Evolutionary conservation across 2,888 invertebrate genomes (phyloP).

Genomic region (Pardosa pseudoannulata): DNA sequence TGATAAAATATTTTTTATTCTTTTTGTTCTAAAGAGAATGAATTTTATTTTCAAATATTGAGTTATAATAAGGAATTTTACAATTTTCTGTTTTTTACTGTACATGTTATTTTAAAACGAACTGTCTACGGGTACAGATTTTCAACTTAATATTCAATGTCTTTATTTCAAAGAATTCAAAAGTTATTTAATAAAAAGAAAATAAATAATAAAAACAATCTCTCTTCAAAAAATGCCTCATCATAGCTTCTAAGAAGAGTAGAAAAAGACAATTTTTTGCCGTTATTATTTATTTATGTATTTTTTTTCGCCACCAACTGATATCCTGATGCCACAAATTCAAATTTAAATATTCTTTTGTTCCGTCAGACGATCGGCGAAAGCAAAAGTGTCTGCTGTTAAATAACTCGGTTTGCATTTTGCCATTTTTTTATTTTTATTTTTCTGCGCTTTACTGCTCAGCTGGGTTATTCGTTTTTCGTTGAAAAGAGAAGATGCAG

Average conservation of each 20-base stretch:
- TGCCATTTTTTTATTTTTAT: slow-evolving; percentile 22
- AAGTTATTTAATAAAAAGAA: no score
- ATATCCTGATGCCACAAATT: slow-evolving; percentile 28
- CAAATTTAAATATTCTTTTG: slow-evolving; percentile 70
- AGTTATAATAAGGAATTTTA: no score
- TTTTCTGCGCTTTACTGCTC: slow-evolving; percentile 65
- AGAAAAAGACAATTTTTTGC: background rate
- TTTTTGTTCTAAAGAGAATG: no score
- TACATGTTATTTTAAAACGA: no score
- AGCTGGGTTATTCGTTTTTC: slow-evolving; percentile 63
- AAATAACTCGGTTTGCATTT: slow-evolving; percentile 31
- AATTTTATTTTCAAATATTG: no score
- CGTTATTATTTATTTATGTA: background rate
- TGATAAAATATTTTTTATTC: no score
- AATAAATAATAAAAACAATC: no score
- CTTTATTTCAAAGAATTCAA: no score
- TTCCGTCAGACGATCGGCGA: slow-evolving; percentile 21
- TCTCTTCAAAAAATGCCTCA: no score
- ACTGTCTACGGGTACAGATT: no score
- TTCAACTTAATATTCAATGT: no score
- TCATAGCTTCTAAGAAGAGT: background rate
- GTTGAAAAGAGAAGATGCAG: slow-evolving; percentile 41
- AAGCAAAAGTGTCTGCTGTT: slow-evolving; percentile 49
- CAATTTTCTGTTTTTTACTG: no score
- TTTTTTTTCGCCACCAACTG: background rate